Conservation (phyloP, 1,140 invertebrate species). For the Brachionus manjavacas region DNA sequence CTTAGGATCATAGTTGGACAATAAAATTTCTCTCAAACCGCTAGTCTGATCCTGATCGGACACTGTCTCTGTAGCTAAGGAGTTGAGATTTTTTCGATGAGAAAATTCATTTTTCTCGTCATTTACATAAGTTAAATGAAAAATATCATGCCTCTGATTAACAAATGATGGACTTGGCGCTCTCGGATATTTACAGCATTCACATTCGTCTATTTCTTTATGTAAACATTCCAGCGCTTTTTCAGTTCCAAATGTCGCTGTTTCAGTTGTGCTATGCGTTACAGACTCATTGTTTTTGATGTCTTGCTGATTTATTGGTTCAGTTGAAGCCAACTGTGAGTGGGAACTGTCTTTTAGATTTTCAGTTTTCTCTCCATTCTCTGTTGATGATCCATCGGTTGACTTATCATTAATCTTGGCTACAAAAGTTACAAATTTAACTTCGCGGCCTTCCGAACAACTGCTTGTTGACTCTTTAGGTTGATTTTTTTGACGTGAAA, state of each 20-base stretch:
- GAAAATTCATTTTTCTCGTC: not conserved
- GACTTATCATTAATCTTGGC: not conserved
- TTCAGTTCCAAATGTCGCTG: not conserved
- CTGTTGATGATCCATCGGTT: not conserved
- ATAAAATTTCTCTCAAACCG: constrained; percentile 20
- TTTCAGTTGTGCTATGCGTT: not conserved
- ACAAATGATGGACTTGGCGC: constrained; percentile 20
- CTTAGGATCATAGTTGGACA: constrained; percentile 36
- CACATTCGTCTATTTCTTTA: constrained; percentile 9
- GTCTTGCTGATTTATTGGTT: not conserved
- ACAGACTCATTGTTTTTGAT: not conserved
- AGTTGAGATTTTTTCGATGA: not conserved
- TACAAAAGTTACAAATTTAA: constrained; percentile 18
- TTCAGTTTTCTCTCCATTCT: not conserved
- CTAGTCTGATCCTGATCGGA: not conserved
- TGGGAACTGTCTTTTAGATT: not conserved
- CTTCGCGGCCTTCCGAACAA: not conserved
- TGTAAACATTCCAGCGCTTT: constrained; percentile 2
- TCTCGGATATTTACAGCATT: not conserved
- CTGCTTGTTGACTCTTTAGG: not conserved
- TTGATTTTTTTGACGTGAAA: not conserved
- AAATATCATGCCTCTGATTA: not conserved
- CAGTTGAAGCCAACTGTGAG: not conserved
- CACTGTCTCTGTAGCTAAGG: not conserved
- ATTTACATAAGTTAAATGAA: constrained; percentile 37